Percentiles rank a stretch among this genome's conserved stretches.
Evolutionary conservation across 1,140 invertebrate genomes (phyloP).

Genomic region (Dermatophagoides farinae): DNA sequence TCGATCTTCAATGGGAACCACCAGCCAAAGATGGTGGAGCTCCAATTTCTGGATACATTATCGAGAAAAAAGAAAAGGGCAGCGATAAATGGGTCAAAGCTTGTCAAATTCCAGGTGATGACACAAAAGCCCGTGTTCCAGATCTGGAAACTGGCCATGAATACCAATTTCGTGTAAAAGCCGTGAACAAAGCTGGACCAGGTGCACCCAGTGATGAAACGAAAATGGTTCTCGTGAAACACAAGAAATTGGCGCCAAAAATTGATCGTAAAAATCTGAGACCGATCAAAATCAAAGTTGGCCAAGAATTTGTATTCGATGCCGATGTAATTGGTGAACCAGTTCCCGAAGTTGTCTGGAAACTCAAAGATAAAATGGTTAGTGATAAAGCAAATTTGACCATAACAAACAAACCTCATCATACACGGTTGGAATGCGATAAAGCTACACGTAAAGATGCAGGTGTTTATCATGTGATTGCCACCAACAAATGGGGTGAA

Average conservation of each 20-base stretch:
- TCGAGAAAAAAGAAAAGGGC: slow-evolving; percentile 49
- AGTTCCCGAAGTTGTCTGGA: slow-evolving; percentile 80
- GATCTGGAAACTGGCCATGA: slow-evolving; percentile 83
- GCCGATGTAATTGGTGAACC: slow-evolving; percentile 87
- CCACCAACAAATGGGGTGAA: slow-evolving; percentile 69
- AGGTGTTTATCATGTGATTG: slow-evolving; percentile 68
- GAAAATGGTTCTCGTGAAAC: slow-evolving; percentile 53
- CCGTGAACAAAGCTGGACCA: slow-evolving; percentile 38
- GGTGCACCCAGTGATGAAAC: slow-evolving; percentile 55
- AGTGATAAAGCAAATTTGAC: slow-evolving; percentile 35
- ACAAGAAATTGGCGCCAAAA: slow-evolving; percentile 75
- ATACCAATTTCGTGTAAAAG: slow-evolving; percentile 88
- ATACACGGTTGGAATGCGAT: slow-evolving; percentile 47
- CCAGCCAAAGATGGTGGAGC: slow-evolving; percentile 86
- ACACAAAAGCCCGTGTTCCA: slow-evolving; percentile 47
- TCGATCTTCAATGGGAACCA: slow-evolving; percentile 61
- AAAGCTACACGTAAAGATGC: slow-evolving; percentile 53
- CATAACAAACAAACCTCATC: slow-evolving; percentile 46
- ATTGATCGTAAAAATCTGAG: slow-evolving; percentile 77
- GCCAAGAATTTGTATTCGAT: slow-evolving; percentile 54
- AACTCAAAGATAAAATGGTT: slow-evolving; percentile 46
- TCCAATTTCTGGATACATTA: slow-evolving; percentile 78
- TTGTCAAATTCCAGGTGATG: slow-evolving; percentile 47
- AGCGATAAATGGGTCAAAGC: slow-evolving; percentile 65
- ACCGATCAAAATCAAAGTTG: slow-evolving; percentile 58